Conservation (phyloP, 92 coral and sea anemone species). For the Actinostola sp. region DNA sequence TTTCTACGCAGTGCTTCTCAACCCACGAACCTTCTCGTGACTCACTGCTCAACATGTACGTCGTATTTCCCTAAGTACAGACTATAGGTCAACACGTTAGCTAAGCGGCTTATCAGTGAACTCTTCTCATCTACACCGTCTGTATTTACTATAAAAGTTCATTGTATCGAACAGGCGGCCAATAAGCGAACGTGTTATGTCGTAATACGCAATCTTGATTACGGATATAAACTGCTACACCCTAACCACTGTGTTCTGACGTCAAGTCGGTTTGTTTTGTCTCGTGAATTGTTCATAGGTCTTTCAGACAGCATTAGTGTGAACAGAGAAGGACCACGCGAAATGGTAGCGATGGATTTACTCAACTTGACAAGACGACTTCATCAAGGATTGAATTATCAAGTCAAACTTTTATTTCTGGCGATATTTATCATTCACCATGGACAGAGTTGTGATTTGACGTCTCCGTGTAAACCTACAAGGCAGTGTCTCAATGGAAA, state of each 20-base stretch:
- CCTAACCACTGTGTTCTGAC: constrained; percentile 8
- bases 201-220: not conserved
- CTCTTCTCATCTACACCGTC: too few species aligned
- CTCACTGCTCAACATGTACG: too few species aligned
- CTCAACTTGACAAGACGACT: not conserved
- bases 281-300: not conserved
- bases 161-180: not conserved
- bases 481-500: constrained; percentile 20
- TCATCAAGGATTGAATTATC: not conserved
- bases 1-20: too few species aligned
- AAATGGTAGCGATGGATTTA: not conserved
- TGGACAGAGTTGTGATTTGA: constrained; percentile 9
- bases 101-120: not conserved
- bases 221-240: constrained; percentile 10
- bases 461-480: constrained; percentile 29
- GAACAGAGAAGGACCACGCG: not conserved
- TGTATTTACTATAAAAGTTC: not conserved
- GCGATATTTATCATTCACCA: not conserved
- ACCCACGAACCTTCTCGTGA: too few species aligned
- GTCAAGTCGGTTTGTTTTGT: not conserved
- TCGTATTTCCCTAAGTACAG: too few species aligned
- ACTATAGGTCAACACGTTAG: too few species aligned
- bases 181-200: not conserved
- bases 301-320: not conserved
- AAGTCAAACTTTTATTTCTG: not conserved